A percentile compares a stretch with the other conserved stretches of the same genome.
phyloP scores from a whole-genome alignment of 2,888 invertebrate species.

The Atrina japonica region DNA sequence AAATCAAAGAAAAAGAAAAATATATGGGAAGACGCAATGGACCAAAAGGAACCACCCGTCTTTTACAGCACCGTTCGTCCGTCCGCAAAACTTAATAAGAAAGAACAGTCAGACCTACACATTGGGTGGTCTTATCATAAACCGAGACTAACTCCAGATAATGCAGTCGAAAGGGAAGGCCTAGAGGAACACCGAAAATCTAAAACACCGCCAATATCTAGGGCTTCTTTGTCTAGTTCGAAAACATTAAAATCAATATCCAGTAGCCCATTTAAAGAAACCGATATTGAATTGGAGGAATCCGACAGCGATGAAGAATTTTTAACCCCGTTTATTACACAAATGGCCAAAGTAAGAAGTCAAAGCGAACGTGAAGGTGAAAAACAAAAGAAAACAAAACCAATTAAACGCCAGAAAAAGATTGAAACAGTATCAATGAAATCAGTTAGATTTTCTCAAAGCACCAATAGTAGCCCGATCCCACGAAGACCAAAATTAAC shows the following conservation, averaged over 20 bases:
- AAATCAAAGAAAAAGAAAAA: conserved; percentile 68
- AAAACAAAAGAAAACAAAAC: not conserved
- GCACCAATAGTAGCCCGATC: conserved; percentile 14
- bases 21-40: conserved; percentile 70
- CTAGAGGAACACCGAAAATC: conserved; percentile 32
- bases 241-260: conserved; percentile 16
- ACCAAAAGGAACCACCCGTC: conserved; percentile 55
- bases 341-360: conserved; percentile 56
- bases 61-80: conserved; percentile 69
- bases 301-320: conserved; percentile 50
- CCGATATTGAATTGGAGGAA: conserved; percentile 29
- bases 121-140: conserved; percentile 68
- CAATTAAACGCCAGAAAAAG: not conserved
- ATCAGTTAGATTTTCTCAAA: conserved; percentile 26
- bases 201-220: conserved; percentile 22
- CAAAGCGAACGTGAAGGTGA: conserved; percentile 15
- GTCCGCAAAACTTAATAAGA: conserved; percentile 57
- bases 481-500: conserved; percentile 9
- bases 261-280: conserved; percentile 20
- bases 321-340: conserved; percentile 60
- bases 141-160: conserved; percentile 52
- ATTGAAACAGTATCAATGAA: conserved; percentile 11
- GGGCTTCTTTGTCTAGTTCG: not conserved
- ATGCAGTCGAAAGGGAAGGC: conserved; percentile 29
- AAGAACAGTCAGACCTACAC: conserved; percentile 63